phyloP scores from a whole-genome alignment of 2,797 vertebrate genomes.

The Cuniculus paca region DNA sequence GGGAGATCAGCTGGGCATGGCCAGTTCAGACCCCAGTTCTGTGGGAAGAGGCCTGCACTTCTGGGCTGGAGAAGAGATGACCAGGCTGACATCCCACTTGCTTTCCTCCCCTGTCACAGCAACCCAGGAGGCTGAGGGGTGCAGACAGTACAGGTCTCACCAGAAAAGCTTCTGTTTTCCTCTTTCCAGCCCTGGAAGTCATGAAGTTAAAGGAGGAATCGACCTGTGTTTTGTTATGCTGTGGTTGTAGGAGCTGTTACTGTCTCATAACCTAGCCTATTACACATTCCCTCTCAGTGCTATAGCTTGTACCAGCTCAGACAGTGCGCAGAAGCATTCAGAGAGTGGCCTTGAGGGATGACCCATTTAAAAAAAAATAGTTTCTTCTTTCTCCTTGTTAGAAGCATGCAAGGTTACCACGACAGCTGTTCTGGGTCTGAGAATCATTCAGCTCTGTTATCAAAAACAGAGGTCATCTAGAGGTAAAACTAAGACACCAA shows the following conservation, averaged over 20 bases:
- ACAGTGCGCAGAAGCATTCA: background rate
- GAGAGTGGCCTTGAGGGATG: background rate
- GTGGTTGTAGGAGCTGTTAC: background rate
- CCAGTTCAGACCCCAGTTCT: background rate
- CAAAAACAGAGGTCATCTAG: background rate
- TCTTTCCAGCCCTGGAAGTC: background rate
- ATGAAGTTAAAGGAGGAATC: background rate
- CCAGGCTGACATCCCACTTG: background rate
- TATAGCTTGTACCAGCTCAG: background rate
- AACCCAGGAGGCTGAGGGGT: background rate
- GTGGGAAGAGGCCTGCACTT: background rate
- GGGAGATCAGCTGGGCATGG: fast-evolving
- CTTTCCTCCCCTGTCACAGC: background rate
- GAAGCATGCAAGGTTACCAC: background rate
- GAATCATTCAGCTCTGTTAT: background rate
- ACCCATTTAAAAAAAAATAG: background rate
- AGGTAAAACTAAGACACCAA: background rate
- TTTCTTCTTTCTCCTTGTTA: background rate
- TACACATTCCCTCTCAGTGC: background rate
- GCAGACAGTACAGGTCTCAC: background rate
- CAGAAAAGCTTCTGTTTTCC: background rate
- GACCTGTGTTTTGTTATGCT: background rate
- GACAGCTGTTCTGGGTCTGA: background rate
- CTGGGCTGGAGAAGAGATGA: background rate
- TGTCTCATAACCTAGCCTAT: background rate